Conservation (phyloP, 2,888 invertebrate species). For the Brenthis daphne region DNA sequence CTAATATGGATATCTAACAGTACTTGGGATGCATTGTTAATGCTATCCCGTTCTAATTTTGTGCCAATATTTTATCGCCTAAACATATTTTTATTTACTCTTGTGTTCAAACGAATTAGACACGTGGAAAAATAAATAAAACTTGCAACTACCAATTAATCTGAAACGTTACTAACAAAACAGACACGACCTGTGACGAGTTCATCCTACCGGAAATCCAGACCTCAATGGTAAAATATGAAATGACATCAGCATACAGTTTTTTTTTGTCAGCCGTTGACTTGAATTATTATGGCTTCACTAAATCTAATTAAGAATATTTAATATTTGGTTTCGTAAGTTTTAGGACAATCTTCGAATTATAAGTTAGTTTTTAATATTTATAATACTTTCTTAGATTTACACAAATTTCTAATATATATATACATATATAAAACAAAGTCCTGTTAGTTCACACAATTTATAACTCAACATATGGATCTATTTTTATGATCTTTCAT, state of each 20-base stretch:
- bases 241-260: slow-evolving; percentile 48
- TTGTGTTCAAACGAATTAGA: background rate
- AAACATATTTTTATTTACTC: too few species aligned
- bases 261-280: slow-evolving; percentile 56
- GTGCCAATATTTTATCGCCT: background rate
- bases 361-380: too few species aligned
- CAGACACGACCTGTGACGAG: slow-evolving; percentile 21
- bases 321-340: slow-evolving; percentile 2
- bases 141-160: slow-evolving; percentile 17
- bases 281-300: slow-evolving; percentile 50
- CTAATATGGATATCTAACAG: slow-evolving; percentile 37
- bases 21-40: slow-evolving; percentile 21
- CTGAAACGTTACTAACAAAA: slow-evolving; percentile 15
- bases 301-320: slow-evolving; percentile 41
- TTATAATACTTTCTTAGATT: too few species aligned
- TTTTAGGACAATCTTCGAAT: too few species aligned
- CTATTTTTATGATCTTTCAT: too few species aligned
- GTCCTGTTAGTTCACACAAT: too few species aligned
- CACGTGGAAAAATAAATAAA: slow-evolving; percentile 8
- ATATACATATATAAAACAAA: too few species aligned
- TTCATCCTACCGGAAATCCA: slow-evolving; percentile 23
- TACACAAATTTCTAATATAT: too few species aligned
- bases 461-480: too few species aligned
- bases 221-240: slow-evolving; percentile 38
- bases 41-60: background rate